Base-by-base conservation (phyloP, 2,113 vertebrate species). In the Tachycineta bicolor region DNA sequence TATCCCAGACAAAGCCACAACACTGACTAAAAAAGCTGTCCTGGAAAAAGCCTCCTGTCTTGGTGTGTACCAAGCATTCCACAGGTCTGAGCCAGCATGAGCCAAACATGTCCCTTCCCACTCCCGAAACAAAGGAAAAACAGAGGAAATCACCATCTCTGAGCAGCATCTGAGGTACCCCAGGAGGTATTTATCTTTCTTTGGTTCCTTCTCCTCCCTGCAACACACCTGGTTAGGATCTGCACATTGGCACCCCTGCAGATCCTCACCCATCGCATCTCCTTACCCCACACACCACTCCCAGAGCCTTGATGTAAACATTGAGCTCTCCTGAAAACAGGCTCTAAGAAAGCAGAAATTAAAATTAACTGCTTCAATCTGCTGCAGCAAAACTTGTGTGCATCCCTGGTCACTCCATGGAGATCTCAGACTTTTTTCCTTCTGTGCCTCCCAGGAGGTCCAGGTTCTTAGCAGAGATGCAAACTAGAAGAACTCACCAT, bases 151-250 rank as follows among this genome's bases (percentile, higher is more conserved):
- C 63, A 67, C 15, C 10, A 39, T 23, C 46, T 86, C 47, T 21
- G 3, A 14, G 12, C 19, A 80, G 22, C 58, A 55, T 23, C 25
- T 17, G 33, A 89, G 41, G 20, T 82, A 74, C 7, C 8, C 9
- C 53, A 84, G 55, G 34, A 90, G 41, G 17, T 59, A 39, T 22
- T 52, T 53, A 23, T 70, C 50, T 83, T 89, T 41, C 17, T 16
- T n/a, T 34, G 29, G 0, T 21, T 78, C 43, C 22, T 73, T 25
- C 21, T 26, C 4, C 9, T 6, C 15, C 3, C 16, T 73, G 20
- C 13, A 69, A 68, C 18, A 39, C 4, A 52, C 26, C 23, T 1
- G 0, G 0, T 46, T 24, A 25, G 71, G 50, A 65, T 56, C 26
- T 44, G 43, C 62, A 75, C 9, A 18, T 14, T 4, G 63, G 25